Base-by-base conservation (phyloP, 2,888 invertebrate genomes). In the Tinea pellionella region DNA sequence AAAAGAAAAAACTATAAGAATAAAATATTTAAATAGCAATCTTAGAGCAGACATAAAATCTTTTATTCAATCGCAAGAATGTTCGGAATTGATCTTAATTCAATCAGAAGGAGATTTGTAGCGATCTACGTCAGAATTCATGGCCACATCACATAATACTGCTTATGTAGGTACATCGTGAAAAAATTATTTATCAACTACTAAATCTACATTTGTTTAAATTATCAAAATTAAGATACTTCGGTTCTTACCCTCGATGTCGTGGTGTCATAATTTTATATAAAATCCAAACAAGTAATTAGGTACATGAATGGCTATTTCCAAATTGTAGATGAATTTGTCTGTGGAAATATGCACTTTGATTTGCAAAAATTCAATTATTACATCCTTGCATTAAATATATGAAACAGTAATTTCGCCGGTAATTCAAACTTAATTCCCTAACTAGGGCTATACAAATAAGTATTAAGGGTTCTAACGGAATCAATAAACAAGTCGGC, bases 91-190 rank as follows among this genome's bases (percentile, higher is more conserved):
- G 75, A 80, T 80, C 73, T 74, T 72, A 69, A 74, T 71, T 68
- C 69, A 67, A 66, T 64, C 65, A 71, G 72, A 76, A 73, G 68
- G 78, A 78, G 82, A 83, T 83, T 83, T 81, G 77, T 82, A 70
- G 69, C 72, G 73, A 75, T 32, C 30, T 73, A 69, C 63, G 24
- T 53, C 24, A 24, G n/a, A 53, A 53, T 53, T 53, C 53, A 53
- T 53, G 53, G 24, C 53, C 24, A 24, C 53, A 24, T 53, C 47
- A 37, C 37, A 37, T 12, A 2, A 3, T 24, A 3, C 6, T 2
- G 2, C 6, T 24, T 24, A 24, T 24, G 2, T 24, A 24, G 2
- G 24, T 24, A 24, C 6, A 24, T 6, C 2, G 24, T 24, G 24
- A 24, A 24, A 24, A 24, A n/a, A n/a, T n/a, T n/a, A n/a, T n/a